These are phyloP conservation scores for Zoanthus gigantus DNA, from an alignment of 92 coral and sea anemone species.

Conservation along the genomic window DNA sequence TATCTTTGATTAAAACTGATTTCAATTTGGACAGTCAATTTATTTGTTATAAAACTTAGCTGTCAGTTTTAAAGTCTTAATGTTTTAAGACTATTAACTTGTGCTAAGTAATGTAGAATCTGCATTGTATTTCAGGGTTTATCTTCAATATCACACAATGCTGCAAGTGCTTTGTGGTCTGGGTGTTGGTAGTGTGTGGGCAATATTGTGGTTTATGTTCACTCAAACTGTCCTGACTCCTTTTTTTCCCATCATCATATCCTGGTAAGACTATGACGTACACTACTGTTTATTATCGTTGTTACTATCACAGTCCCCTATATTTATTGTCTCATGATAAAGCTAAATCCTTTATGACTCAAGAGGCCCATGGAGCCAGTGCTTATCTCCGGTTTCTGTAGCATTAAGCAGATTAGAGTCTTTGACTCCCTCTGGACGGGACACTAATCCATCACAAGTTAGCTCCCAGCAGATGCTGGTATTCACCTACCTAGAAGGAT, in stretches of 20 bases:
- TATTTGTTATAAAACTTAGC: too few relatives aligned
- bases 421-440: too few relatives aligned
- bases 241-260: conserved; percentile 88
- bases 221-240: conserved; percentile 95
- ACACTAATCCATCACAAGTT: neutral
- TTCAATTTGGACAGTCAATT: too few relatives aligned
- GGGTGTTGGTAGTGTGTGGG: conserved; percentile 83
- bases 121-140: conserved; percentile 66
- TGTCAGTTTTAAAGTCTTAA: too few relatives aligned
- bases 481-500: too few relatives aligned
- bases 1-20: too few relatives aligned
- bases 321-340: neutral
- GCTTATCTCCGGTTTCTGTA: too few relatives aligned
- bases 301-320: too few relatives aligned
- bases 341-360: neutral
- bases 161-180: conserved; percentile 91
- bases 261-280: conserved; percentile 70
- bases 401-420: too few relatives aligned
- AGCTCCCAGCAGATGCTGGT: too few relatives aligned
- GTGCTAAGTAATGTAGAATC: neutral
- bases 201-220: conserved; percentile 93
- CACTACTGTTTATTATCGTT: too few relatives aligned
- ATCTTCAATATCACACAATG: conserved; percentile 91
- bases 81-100: neutral
- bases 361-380: too few relatives aligned